Evolutionary conservation across 2,888 invertebrate species (phyloP).

Genomic region (Heliconius erato): DNA sequence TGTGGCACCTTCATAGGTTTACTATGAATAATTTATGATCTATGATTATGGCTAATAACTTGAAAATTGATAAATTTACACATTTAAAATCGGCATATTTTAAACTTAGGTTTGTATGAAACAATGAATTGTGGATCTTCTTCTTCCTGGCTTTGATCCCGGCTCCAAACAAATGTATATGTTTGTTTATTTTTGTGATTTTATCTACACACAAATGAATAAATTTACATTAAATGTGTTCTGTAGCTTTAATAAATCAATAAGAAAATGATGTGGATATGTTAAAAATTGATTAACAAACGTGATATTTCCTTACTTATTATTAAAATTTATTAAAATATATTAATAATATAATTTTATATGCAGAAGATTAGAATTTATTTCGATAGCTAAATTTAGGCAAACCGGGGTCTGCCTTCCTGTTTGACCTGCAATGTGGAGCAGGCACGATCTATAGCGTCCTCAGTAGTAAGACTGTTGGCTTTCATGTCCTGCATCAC

Average conservation of each 20-base stretch:
- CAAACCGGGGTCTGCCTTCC: too few relatives aligned
- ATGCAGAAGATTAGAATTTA: constrained; percentile 48
- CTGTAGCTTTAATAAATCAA: not conserved
- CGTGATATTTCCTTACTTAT: constrained; percentile 49
- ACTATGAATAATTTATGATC: not conserved
- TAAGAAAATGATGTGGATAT: constrained; percentile 33
- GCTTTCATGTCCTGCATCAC: too few relatives aligned
- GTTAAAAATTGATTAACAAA: constrained; percentile 40
- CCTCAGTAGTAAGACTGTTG: too few relatives aligned
- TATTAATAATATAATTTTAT: constrained; percentile 50
- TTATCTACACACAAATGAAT: constrained; percentile 8
- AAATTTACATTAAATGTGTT: constrained; percentile 1
- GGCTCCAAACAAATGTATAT: constrained; percentile 13
- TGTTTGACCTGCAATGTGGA: too few relatives aligned
- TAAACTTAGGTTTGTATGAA: too few relatives aligned
- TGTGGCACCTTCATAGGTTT: not conserved
- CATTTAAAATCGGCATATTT: too few relatives aligned
- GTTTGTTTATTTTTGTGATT: constrained; percentile 2
- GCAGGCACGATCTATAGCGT: too few relatives aligned
- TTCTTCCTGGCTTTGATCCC: too few relatives aligned
- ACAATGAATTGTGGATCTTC: too few relatives aligned
- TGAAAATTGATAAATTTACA: too few relatives aligned
- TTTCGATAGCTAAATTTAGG: constrained; percentile 61
- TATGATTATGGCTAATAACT: too few relatives aligned
- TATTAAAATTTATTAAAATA: constrained; percentile 49